Conservation (phyloP, 2,888 invertebrate genomes). For the Diarsia brunnea region DNA sequence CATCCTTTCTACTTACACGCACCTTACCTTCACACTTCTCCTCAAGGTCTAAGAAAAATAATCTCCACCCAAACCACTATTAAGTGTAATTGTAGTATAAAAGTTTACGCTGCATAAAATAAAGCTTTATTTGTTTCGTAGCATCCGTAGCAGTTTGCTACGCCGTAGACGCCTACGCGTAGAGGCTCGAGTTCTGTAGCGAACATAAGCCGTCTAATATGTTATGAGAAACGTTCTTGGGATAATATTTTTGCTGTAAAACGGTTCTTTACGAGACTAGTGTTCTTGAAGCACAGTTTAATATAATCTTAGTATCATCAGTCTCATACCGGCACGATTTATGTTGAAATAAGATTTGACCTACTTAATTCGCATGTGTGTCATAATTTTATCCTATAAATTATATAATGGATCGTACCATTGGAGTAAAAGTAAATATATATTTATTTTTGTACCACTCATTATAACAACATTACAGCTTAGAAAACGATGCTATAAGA, state of each 20-base stretch:
- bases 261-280: background rate
- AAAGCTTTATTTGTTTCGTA: constrained; percentile 18
- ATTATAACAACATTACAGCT: too few species aligned
- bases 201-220: constrained; percentile 14
- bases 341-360: background rate
- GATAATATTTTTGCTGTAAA: constrained; percentile 11
- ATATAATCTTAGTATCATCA: background rate
- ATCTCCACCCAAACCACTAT: background rate
- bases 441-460: too few species aligned
- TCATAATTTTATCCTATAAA: too few species aligned
- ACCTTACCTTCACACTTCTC: background rate
- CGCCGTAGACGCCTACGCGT: constrained; percentile 38
- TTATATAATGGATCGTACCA: too few species aligned
- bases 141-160: constrained; percentile 27
- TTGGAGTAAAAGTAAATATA: too few species aligned
- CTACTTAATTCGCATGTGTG: background rate
- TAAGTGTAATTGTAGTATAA: background rate
- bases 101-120: constrained; percentile 8
- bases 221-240: constrained; percentile 3
- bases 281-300: background rate
- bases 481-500: too few species aligned
- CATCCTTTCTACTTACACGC: too few species aligned
- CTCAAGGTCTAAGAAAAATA: background rate
- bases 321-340: background rate
- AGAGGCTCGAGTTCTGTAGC: constrained; percentile 13